Evolutionary conservation across 2,113 vertebrate species (phyloP), one percentile per base, ranked within the genome.

Genomic region (Castor canadensis): DNA sequence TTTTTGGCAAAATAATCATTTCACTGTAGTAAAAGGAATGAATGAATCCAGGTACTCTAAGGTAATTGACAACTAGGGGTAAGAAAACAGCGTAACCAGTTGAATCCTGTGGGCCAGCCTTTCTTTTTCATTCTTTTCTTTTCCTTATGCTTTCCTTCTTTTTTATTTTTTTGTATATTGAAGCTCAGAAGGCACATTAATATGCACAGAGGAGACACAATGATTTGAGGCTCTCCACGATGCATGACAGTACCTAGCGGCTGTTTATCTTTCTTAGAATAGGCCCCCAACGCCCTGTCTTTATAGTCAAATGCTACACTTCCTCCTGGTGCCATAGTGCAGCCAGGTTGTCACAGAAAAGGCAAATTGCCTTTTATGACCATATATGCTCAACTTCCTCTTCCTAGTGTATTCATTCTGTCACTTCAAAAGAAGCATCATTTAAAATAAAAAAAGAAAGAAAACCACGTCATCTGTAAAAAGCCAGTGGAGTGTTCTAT

Each of bases 371-470:
- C 32, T 76, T 91, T 89, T 75, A 88, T 13, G 45, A 49, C 89
- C 77, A 22, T 45, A 5, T 67, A 30, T 66, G 26, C 82, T 93
- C 93, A 82, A 40, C 67, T 62, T 91, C 38, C 83, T 69, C 71
- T 87, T 94, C 69, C 64, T 56, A 40, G 43, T 45, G 16, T 62
- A 69, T 72, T 93, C 64, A 32, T 79, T 66, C 83, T 92, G 87
- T 87, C 58, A 45, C 54, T 93, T 93, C 76, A 75, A 92, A 93
- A 95, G 80, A 82, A 93, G 80, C 22, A 62, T 72, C 62, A 40
- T 84, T 47, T 43, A 64, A 56, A 56, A 82, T 69, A 47, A 15
- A 47, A 56, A 71, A 43, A 28, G 22, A 9, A 56, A 38, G 13
- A 66, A 47, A 32, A 86, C 43, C 58, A 1, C 40, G 79, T 81